A percentile compares a stretch with the other conserved stretches of the same genome.
Conservation (phyloP, 2,113 vertebrate species). For the Crotalus horridus region DNA sequence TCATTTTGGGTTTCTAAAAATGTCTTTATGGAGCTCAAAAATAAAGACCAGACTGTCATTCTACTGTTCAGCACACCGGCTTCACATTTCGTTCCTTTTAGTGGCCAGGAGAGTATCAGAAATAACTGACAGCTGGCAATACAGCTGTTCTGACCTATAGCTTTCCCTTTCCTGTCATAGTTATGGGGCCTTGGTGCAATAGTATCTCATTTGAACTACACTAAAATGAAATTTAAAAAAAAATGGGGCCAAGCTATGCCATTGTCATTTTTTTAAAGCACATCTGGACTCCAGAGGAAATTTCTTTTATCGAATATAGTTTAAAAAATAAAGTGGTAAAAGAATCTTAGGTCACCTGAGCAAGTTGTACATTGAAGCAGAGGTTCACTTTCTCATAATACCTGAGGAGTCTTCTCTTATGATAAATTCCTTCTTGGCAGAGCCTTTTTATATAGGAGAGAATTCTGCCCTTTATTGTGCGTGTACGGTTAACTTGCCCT, state of each 20-base stretch:
- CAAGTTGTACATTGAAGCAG: background rate
- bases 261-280: background rate
- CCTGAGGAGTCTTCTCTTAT: background rate
- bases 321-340: background rate
- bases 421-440: background rate
- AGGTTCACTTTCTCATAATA: background rate
- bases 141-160: background rate
- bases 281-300: background rate
- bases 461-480: slow-evolving; percentile 3
- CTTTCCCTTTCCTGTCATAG: background rate
- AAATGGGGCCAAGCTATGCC: background rate
- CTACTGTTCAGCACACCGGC: background rate
- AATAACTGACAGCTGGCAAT: background rate
- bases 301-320: background rate
- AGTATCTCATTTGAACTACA: background rate
- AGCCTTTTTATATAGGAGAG: fast-evolving
- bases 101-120: background rate
- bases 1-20: background rate
- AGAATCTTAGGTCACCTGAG: background rate
- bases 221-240: background rate
- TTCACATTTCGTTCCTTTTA: background rate
- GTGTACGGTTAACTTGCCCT: slow-evolving; percentile 24
- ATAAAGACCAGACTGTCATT: background rate
- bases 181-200: background rate
- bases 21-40: background rate